Evolutionary conservation across 2,113 vertebrate species (phyloP).

Genomic region (Hirundichthys speculiger): DNA sequence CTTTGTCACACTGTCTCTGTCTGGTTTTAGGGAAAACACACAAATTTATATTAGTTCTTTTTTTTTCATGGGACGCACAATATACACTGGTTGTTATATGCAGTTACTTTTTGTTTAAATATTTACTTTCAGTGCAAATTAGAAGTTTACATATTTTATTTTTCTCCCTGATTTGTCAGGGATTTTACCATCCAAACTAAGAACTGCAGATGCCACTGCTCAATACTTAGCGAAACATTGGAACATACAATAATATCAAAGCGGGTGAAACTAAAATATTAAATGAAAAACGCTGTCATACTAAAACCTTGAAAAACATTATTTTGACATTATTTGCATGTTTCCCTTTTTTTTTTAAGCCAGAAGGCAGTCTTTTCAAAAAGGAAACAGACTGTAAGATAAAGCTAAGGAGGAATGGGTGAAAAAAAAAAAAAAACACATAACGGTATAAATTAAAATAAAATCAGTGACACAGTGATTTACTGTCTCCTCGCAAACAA

Average conservation of each 20-base stretch:
- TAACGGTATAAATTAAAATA: slow-evolving; percentile 28
- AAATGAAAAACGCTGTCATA: slow-evolving; percentile 10
- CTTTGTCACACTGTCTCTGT: too few relatives aligned
- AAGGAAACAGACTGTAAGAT: slow-evolving; percentile 21
- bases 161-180: too few relatives aligned
- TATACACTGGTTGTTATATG: not conserved
- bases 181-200: slow-evolving; percentile 9
- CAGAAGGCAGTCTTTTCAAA: not conserved
- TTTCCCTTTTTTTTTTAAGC: slow-evolving; percentile 26
- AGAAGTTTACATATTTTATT: slow-evolving; percentile 11
- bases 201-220: not conserved
- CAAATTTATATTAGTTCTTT: too few relatives aligned
- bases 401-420: not conserved
- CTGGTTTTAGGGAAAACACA: too few relatives aligned
- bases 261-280: slow-evolving; percentile 23
- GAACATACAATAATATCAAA: slow-evolving; percentile 28
- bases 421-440: not conserved
- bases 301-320: slow-evolving; percentile 24
- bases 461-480: slow-evolving; percentile 53
- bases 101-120: too few relatives aligned
- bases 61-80: too few relatives aligned
- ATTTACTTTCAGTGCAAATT: not conserved
- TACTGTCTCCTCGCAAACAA: slow-evolving; percentile 24
- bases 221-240: slow-evolving; percentile 1
- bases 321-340: slow-evolving; percentile 16